These are phyloP conservation scores for Clanis bilineata DNA, from an alignment of 2,888 invertebrate species.

Conservation along the genomic window DNA sequence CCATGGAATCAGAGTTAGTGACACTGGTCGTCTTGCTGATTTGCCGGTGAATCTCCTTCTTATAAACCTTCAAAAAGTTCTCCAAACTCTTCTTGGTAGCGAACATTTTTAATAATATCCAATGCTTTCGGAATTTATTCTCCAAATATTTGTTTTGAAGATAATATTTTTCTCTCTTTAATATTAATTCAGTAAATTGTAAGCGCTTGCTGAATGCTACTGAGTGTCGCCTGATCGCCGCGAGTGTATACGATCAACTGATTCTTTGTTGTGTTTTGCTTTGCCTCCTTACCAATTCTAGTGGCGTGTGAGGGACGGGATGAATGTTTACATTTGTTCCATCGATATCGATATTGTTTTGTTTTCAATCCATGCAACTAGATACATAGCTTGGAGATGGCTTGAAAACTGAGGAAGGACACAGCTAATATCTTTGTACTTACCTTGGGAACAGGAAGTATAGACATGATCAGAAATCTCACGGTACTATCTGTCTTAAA, in stretches of 20 bases:
- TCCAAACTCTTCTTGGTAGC: constrained; percentile 68
- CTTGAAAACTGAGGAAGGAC: not conserved
- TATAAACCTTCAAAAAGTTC: constrained; percentile 64
- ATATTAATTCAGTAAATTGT: constrained; percentile 37
- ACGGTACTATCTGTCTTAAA: too few relatives aligned
- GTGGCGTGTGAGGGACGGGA: constrained; percentile 52
- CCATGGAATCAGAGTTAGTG: constrained; percentile 83
- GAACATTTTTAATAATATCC: constrained; percentile 54
- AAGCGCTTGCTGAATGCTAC: constrained; percentile 22
- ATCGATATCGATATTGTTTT: constrained; percentile 59
- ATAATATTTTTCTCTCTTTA: not conserved
- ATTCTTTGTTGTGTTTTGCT: constrained; percentile 77
- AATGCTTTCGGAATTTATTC: constrained; percentile 18
- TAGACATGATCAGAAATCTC: too few relatives aligned
- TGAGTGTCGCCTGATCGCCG: constrained; percentile 49
- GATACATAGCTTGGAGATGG: too few relatives aligned
- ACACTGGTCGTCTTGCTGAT: constrained; percentile 84
- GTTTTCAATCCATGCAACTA: not conserved
- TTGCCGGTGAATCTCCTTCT: constrained; percentile 71
- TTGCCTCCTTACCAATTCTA: constrained; percentile 63
- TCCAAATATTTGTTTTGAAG: not conserved
- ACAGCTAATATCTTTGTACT: not conserved
- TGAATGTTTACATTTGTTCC: constrained; percentile 70
- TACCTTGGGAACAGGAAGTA: too few relatives aligned
- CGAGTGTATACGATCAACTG: constrained; percentile 66